Conservation (phyloP, 30 jellyfish, hydroid and myxozoan species). For the Turritopsis rubra region DNA sequence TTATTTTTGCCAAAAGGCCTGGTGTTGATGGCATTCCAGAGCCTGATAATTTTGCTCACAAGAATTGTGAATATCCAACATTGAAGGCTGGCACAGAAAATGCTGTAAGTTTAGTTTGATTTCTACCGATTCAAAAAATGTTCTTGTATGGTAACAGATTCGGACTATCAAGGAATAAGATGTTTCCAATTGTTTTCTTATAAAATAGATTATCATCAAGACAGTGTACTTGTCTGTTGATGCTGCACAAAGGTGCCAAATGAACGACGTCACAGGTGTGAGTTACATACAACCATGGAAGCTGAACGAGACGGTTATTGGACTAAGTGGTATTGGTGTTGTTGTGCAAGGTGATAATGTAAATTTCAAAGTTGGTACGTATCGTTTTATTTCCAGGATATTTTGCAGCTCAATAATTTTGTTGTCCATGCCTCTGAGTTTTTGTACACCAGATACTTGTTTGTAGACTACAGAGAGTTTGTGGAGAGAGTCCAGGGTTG, state of each 20-base stretch:
- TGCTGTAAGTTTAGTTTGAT: neutral
- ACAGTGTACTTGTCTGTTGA: slow-evolving; percentile 44
- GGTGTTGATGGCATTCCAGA: slow-evolving; percentile 7
- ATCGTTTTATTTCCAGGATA: neutral
- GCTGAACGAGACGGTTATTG: slow-evolving; percentile 38
- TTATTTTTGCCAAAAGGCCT: neutral
- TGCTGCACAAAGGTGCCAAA: slow-evolving; percentile 44
- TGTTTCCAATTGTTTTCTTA: neutral
- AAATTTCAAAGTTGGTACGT: neutral
- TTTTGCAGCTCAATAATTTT: neutral
- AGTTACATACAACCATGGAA: slow-evolving; percentile 49
- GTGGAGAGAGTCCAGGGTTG: too few relatives aligned
- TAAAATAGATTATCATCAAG: slow-evolving; percentile 35
- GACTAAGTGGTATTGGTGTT: slow-evolving; percentile 49
- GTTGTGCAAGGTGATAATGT: slow-evolving; percentile 21
- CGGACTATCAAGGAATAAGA: neutral
- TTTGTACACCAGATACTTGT: too few relatives aligned
- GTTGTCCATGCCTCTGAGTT: too few relatives aligned
- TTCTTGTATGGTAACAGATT: neutral
- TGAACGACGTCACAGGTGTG: slow-evolving; percentile 31
- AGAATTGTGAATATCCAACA: slow-evolving; percentile 15
- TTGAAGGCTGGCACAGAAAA: neutral
- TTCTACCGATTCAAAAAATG: neutral
- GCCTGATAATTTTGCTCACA: neutral
- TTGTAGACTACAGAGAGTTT: too few relatives aligned